Conservation (phyloP, 1,140 invertebrate species). For the Diorhabda elongata region DNA sequence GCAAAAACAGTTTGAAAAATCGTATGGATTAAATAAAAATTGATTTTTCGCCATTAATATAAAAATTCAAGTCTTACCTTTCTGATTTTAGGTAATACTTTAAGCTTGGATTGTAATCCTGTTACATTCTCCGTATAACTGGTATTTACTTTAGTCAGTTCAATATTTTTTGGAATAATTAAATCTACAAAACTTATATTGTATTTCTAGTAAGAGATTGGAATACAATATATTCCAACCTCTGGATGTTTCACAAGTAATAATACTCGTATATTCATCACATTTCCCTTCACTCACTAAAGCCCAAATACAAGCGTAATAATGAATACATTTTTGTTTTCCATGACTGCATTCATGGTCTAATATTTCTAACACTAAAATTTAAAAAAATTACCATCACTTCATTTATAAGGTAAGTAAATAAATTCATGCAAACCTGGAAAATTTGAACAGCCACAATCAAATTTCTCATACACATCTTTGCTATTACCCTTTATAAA, state of each 20-base stretch:
- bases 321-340: constrained; percentile 54
- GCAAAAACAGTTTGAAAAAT: too few relatives aligned
- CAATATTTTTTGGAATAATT: too few relatives aligned
- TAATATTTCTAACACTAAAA: constrained; percentile 6
- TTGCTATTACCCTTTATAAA: constrained; percentile 57
- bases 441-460: constrained; percentile 61
- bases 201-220: too few relatives aligned
- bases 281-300: constrained; percentile 69
- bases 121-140: too few relatives aligned
- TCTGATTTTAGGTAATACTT: too few relatives aligned
- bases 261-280: constrained; percentile 66
- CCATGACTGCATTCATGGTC: constrained; percentile 24
- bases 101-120: too few relatives aligned
- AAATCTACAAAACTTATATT: too few relatives aligned
- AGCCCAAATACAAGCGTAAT: constrained; percentile 74
- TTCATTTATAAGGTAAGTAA: neutral
- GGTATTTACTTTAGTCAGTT: too few relatives aligned
- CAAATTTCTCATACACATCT: constrained; percentile 58
- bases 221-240: neutral
- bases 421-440: constrained; percentile 30
- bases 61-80: too few relatives aligned
- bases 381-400: neutral
- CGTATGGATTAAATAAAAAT: too few relatives aligned
- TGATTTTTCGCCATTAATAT: too few relatives aligned
- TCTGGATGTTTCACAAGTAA: constrained; percentile 52